phyloP scores from a whole-genome alignment of 1,140 invertebrate genomes.

The Neoseiulus cucumeris region DNA sequence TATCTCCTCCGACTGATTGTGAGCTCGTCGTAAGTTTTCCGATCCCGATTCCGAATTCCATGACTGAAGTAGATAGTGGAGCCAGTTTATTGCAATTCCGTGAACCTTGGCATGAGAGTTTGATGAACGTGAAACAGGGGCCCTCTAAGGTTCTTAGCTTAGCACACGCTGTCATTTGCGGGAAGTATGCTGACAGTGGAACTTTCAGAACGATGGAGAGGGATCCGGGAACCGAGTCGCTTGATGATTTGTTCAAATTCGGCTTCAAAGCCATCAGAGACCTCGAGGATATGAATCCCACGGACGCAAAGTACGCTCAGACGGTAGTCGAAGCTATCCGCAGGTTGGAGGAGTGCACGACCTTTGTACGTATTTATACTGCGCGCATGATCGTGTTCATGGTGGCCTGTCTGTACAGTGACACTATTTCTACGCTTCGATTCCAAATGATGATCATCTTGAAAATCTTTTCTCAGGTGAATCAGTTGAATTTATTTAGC shows the following conservation, averaged over 20 bases:
- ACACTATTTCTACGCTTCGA: no score
- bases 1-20: no score
- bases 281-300: background rate
- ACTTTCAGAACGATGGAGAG: background rate
- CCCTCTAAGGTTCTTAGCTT: no score
- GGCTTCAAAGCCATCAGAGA: background rate
- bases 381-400: background rate
- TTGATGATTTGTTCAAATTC: constrained; percentile 1
- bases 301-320: background rate
- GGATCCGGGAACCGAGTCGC: background rate
- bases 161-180: no score
- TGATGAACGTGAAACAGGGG: no score
- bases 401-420: no score
- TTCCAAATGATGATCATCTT: no score
- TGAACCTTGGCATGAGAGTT: no score
- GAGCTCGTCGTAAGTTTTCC: no score
- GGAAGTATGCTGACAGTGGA: background rate
- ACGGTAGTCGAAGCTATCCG: background rate
- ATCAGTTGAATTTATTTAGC: background rate
- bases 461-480: background rate
- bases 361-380: background rate
- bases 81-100: no score
- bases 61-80: no score
- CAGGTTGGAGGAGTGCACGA: background rate
- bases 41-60: no score